Base-by-base conservation (phyloP, 2,797 vertebrate genomes). In the Potorous gilbertii region DNA sequence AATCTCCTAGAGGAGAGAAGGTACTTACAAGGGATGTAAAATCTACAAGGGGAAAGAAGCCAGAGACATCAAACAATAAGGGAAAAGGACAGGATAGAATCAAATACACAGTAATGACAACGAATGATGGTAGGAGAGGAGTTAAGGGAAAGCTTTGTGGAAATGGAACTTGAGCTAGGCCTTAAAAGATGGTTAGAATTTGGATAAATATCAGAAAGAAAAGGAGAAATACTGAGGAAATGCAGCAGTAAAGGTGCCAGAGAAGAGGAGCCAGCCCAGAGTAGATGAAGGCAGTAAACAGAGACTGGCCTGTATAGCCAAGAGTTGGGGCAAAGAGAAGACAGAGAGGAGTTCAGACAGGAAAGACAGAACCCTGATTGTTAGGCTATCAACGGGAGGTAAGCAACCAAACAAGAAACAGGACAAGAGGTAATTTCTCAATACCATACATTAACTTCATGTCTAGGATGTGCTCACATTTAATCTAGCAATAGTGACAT, bases 361-460 rank as follows among this genome's bases (percentile, higher is more conserved):
- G 62, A 34, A 12, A 55, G 92, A 92, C 93, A 90, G 56, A 90
- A 34, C 96, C n/a, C n/a, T 81, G n/a, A 40, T 5, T 46, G n/a
- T n/a, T 74, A 21, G 34, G n/a, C 5, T 5, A 74, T 21, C 62
- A n/a, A 40, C 6, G 40, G 18, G 62, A 74, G 34, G 40, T n/a
- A n/a, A 66, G 59, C n/a, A 74, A 74, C 34, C 16, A 40, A n/a
- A 40, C 16, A 40, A 66, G 31, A 66, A 16, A n/a, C 16, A 66
- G 62, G 29, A 31, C 29, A 34, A 34, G 34, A 66, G 34, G 14
- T 66, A 66, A 62, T 34, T 66, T n/a, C 34, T 66, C n/a, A n/a
- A 66, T n/a, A 14, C 5, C 62, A 66, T n/a, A 34, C 4, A 62
- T 62, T 34, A 66, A n/a, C 34, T 27, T 66, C 62, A n/a, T 1